phyloP scores from a whole-genome alignment of 30 jellyfish, hydroid and myxozoan genomes.

The Aurelia aurita region DNA sequence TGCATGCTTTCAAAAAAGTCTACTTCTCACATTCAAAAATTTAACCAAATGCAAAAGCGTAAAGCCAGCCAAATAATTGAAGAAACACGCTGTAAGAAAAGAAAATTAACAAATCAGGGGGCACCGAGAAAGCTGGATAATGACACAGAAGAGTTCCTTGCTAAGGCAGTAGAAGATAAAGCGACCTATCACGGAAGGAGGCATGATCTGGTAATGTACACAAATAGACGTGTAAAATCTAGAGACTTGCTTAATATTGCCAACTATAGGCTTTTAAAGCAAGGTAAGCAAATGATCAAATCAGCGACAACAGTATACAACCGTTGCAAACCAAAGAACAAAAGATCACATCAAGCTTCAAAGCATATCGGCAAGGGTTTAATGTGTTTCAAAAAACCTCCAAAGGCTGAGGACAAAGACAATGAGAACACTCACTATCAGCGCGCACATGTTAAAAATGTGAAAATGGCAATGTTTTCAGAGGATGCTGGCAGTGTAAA shows the following conservation, averaged over 20 bases:
- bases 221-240: slow-evolving; percentile 16
- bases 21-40: not conserved
- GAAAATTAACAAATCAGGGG: slow-evolving; percentile 4
- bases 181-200: slow-evolving; percentile 37
- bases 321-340: slow-evolving; percentile 8
- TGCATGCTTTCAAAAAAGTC: slow-evolving; percentile 15
- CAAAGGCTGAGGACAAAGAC: slow-evolving; percentile 14
- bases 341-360: slow-evolving; percentile 8
- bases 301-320: slow-evolving; percentile 23
- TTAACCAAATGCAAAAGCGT: not conserved
- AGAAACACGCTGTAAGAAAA: not conserved
- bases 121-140: slow-evolving; percentile 4
- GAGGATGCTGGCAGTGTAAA: not conserved
- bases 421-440: slow-evolving; percentile 41
- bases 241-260: slow-evolving; percentile 21
- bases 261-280: not conserved
- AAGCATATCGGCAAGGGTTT: slow-evolving; percentile 30
- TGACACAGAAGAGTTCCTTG: slow-evolving; percentile 16
- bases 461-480: slow-evolving; percentile 19
- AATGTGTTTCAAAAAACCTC: slow-evolving; percentile 12
- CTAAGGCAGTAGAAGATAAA: slow-evolving; percentile 13
- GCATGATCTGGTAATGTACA: slow-evolving; percentile 42
- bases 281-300: slow-evolving; percentile 4
- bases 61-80: slow-evolving; percentile 6
- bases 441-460: slow-evolving; percentile 26